Evolutionary conservation across 2,797 vertebrate species (phyloP).

Genomic region (Pteropus rufus): DNA sequence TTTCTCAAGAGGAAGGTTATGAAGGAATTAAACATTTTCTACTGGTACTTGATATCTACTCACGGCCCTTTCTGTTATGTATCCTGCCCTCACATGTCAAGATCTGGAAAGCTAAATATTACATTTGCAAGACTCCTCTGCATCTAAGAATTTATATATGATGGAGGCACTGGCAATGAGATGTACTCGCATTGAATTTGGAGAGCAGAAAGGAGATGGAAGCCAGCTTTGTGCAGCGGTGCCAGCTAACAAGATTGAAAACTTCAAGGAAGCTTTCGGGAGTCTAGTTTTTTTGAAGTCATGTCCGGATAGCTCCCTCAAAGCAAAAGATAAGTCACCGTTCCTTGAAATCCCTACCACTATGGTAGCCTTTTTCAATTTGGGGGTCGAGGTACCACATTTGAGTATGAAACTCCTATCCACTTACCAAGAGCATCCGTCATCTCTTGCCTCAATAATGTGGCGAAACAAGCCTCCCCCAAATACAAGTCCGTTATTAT

Average conservation of each 20-base stretch:
- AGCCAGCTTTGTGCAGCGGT: not conserved
- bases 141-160: not conserved
- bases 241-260: not conserved
- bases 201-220: not conserved
- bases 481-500: not conserved
- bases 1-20: not conserved
- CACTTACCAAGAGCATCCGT: not conserved
- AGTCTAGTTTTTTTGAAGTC: not conserved
- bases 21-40: not conserved
- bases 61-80: not conserved
- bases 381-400: not conserved
- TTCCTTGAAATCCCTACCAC: not conserved
- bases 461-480: not conserved
- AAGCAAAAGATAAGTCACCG: not conserved
- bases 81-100: not conserved
- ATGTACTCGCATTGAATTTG: not conserved
- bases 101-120: not conserved
- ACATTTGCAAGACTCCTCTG: not conserved
- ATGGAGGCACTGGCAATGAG: not conserved
- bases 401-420: not conserved
- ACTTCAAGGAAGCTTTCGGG: not conserved
- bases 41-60: not conserved
- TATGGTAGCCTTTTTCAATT: not conserved
- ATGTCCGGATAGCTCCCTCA: not conserved
- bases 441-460: not conserved